phyloP scores from a whole-genome alignment of 2,113 vertebrate species.

The Lonchura striata region DNA sequence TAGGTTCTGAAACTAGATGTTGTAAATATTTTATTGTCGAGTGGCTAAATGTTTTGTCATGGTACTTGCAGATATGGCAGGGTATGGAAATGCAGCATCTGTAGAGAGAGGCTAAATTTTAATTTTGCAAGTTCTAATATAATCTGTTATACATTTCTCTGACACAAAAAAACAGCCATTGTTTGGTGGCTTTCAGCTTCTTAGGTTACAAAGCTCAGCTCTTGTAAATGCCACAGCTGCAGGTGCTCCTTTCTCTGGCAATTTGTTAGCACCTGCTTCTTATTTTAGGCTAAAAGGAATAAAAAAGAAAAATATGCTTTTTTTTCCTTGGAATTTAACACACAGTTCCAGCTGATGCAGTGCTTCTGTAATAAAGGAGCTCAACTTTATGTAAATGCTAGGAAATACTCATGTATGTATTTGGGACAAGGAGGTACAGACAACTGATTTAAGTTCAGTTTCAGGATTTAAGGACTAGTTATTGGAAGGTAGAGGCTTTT shows the following conservation, averaged over 20 bases:
- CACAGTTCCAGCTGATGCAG: not conserved
- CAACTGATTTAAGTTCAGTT: not conserved
- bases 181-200: not conserved
- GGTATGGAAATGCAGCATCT: accelerated
- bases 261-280: not conserved
- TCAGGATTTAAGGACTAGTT: not conserved
- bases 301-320: not conserved
- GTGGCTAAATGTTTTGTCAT: not conserved
- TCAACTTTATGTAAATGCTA: not conserved
- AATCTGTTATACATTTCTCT: not conserved
- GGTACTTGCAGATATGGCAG: not conserved
- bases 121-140: not conserved
- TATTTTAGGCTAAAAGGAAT: not conserved
- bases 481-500: not conserved
- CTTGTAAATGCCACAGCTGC: not conserved
- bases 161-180: not conserved
- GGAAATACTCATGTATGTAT: not conserved
- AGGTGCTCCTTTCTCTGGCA: not conserved
- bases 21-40: not conserved
- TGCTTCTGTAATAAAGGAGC: not conserved
- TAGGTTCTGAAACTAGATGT: not conserved
- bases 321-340: not conserved
- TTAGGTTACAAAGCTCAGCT: not conserved
- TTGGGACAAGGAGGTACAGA: not conserved
- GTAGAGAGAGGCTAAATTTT: not conserved